A percentile compares a stretch with the other conserved stretches of the same genome.
These are phyloP conservation scores for Galeopsomyia nigrocyanea DNA, from an alignment of 2,888 invertebrate species.

Conservation along the genomic window DNA sequence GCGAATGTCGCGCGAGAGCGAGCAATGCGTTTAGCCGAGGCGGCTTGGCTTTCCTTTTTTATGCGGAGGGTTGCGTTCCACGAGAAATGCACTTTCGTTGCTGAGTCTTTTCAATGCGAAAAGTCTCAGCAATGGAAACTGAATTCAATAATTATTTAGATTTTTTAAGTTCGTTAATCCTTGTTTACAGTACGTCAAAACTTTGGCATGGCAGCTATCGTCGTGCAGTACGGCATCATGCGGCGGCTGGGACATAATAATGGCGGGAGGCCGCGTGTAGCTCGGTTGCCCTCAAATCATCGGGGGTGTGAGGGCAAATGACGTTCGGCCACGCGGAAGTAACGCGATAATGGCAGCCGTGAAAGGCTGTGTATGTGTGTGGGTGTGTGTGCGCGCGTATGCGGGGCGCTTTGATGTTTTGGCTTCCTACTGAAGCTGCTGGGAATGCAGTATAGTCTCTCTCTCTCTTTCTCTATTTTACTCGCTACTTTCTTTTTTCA, in stretches of 20 bases:
- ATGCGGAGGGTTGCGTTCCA: not conserved
- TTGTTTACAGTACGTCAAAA: too few relatives aligned
- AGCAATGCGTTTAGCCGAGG: not conserved
- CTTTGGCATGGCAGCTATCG: too few relatives aligned
- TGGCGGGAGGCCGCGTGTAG: constrained; percentile 47
- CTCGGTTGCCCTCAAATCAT: constrained; percentile 67
- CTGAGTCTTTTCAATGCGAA: too few relatives aligned
- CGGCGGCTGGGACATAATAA: constrained; percentile 41
- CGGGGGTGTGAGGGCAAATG: constrained; percentile 63
- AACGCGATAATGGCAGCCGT: constrained; percentile 66
- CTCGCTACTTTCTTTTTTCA: constrained; percentile 13
- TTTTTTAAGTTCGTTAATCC: too few relatives aligned
- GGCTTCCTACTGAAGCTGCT: not conserved
- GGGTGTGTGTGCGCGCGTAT: not conserved
- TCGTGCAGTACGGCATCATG: too few relatives aligned
- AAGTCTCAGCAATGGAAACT: too few relatives aligned
- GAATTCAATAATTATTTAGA: too few relatives aligned
- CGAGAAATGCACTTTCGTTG: constrained; percentile 43
- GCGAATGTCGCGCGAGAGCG: constrained; percentile 9
- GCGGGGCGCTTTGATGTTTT: constrained; percentile 38
- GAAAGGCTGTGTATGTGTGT: constrained; percentile 53
- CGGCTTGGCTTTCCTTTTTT: not conserved
- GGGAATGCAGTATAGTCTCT: too few relatives aligned
- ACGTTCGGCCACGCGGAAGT: constrained; percentile 63
- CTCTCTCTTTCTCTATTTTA: constrained; percentile 1